Conservation (phyloP, 2,888 invertebrate genomes). For the Ectropis crepuscularia region DNA sequence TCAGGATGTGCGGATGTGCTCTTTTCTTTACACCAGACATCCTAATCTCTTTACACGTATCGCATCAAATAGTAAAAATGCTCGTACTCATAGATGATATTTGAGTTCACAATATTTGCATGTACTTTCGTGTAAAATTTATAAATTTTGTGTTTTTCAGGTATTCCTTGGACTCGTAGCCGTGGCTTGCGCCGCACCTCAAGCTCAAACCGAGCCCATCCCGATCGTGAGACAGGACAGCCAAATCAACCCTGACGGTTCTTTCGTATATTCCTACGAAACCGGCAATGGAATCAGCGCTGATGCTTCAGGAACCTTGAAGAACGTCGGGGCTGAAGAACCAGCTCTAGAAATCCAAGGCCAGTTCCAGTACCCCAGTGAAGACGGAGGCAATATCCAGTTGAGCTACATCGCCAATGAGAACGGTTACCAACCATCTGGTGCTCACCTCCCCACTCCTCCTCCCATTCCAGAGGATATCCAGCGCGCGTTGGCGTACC, state of each 20-base stretch:
- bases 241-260: constrained; percentile 85
- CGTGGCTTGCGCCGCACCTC: constrained; percentile 71
- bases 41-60: too few relatives aligned
- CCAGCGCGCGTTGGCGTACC: constrained; percentile 86
- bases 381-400: constrained; percentile 85
- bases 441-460: constrained; percentile 86
- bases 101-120: too few relatives aligned
- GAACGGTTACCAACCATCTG: constrained; percentile 88
- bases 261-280: constrained; percentile 84
- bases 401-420: constrained; percentile 88
- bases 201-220: constrained; percentile 65
- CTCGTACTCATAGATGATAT: too few relatives aligned
- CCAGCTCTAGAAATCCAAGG: constrained; percentile 85
- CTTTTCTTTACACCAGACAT: too few relatives aligned
- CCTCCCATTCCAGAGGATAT: constrained; percentile 89
- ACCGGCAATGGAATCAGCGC: constrained; percentile 87
- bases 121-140: background rate
- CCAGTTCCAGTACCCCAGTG: constrained; percentile 86
- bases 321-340: constrained; percentile 81
- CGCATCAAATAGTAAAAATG: too few relatives aligned
- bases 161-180: constrained; percentile 69
- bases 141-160: constrained; percentile 57
- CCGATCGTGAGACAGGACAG: constrained; percentile 83
- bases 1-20: too few relatives aligned
- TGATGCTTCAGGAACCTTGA: constrained; percentile 82